Conservation (phyloP, 2,888 invertebrate species). For the Endotricha flammealis region DNA sequence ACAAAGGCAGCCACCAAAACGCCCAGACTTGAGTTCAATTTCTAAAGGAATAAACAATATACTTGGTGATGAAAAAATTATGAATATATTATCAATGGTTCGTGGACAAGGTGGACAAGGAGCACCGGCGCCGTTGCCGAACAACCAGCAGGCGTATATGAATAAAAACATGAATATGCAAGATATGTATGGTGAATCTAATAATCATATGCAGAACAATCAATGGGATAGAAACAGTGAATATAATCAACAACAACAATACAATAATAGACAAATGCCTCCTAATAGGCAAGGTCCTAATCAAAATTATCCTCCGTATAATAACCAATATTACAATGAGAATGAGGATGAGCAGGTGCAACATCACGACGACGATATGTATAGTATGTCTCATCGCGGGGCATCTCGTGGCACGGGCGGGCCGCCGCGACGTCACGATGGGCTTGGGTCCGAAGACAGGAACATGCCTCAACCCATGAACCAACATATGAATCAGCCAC, state of each 20-base stretch:
- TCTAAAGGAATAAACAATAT: conserved; percentile 80
- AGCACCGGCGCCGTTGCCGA: no score
- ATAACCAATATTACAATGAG: conserved; percentile 29
- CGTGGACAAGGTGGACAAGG: conserved; percentile 27
- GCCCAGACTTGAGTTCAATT: conserved; percentile 77
- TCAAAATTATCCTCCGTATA: conserved; percentile 28
- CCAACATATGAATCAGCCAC: no score
- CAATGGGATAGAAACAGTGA: conserved; percentile 40
- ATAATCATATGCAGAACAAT: conserved; percentile 24
- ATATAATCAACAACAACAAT: conserved; percentile 31
- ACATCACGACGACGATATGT: conserved; percentile 33
- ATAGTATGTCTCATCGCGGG: no score
- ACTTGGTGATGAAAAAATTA: conserved; percentile 80
- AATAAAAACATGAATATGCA: conserved; percentile 1
- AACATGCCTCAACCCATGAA: no score
- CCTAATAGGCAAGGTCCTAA: conserved; percentile 12
- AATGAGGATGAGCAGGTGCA: conserved; percentile 31
- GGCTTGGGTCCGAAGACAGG: no score
- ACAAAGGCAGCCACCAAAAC: conserved; percentile 19
- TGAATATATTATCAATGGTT: conserved; percentile 78
- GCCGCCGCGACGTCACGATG: no score
- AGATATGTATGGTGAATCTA: conserved; percentile 8
- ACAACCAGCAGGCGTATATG: neutral
- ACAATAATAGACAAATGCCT: conserved; percentile 31
- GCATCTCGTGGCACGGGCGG: no score